Conservation (phyloP, 2,888 invertebrate species). For the Scelioninae gen. 1 region DNA sequence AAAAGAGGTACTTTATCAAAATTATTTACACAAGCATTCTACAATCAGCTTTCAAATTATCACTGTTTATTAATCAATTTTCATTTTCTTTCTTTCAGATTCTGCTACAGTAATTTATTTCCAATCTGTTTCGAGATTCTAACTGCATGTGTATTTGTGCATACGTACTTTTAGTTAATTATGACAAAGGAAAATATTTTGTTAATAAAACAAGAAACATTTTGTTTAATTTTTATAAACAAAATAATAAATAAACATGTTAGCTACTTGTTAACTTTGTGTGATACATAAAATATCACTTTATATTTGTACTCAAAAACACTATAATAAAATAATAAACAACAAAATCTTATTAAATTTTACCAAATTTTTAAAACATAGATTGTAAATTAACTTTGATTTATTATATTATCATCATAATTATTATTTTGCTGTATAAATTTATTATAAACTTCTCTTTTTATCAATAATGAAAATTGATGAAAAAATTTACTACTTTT, state of each 20-base stretch:
- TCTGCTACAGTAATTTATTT: no score
- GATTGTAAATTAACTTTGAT: no score
- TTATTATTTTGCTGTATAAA: no score
- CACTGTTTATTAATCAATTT: neutral
- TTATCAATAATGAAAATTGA: no score
- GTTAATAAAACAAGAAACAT: no score
- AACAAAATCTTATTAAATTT: no score
- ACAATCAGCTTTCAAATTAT: neutral
- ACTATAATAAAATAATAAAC: neutral
- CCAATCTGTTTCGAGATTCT: no score
- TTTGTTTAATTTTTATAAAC: neutral
- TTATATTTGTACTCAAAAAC: neutral
- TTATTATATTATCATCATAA: no score
- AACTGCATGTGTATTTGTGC: neutral
- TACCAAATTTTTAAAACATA: no score
- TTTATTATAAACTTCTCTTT: no score
- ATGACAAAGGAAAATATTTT: neutral
- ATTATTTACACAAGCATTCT: neutral
- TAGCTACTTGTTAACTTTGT: neutral
- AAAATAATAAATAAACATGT: no score
- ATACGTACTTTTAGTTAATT: neutral
- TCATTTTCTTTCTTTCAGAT: neutral
- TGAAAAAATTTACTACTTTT: no score
- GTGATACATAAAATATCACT: neutral
- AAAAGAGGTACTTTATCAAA: neutral